Conservation (phyloP, 2,113 vertebrate species). For the Pavo muticus region DNA sequence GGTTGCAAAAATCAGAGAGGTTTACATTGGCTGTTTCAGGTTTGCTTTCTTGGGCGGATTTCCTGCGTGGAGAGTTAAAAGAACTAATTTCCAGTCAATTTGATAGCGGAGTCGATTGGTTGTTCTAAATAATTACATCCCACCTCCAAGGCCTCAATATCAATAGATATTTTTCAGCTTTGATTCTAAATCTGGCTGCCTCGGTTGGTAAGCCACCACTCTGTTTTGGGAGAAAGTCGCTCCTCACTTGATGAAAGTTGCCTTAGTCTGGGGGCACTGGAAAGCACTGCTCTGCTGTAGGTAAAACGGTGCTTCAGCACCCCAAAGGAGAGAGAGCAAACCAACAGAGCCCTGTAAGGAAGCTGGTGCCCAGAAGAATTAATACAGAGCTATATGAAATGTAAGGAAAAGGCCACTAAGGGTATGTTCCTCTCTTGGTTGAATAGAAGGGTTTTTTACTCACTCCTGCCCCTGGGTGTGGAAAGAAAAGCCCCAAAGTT, state of each 20-base stretch:
- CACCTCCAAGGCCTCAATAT: neutral
- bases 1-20: neutral
- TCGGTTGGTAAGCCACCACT: neutral
- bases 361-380: neutral
- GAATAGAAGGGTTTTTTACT: conserved; percentile 15
- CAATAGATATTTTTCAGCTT: neutral
- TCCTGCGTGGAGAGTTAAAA: neutral
- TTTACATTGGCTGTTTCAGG: neutral
- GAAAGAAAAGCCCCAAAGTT: neutral
- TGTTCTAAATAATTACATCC: neutral
- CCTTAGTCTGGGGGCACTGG: neutral
- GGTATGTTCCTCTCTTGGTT: conserved; percentile 17
- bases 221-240: neutral
- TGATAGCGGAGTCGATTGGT: neutral
- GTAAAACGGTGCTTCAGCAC: neutral
- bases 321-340: neutral
- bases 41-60: neutral
- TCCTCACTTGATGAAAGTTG: neutral
- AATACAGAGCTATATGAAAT: neutral
- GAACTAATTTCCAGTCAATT: neutral
- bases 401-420: conserved; percentile 29
- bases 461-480: neutral
- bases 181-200: neutral
- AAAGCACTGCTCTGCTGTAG: neutral
- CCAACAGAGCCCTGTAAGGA: neutral